Evolutionary conservation across 2,888 invertebrate species (phyloP), one percentile per base, ranked within the genome.

Genomic region (Leptinotarsa tumamoca): DNA sequence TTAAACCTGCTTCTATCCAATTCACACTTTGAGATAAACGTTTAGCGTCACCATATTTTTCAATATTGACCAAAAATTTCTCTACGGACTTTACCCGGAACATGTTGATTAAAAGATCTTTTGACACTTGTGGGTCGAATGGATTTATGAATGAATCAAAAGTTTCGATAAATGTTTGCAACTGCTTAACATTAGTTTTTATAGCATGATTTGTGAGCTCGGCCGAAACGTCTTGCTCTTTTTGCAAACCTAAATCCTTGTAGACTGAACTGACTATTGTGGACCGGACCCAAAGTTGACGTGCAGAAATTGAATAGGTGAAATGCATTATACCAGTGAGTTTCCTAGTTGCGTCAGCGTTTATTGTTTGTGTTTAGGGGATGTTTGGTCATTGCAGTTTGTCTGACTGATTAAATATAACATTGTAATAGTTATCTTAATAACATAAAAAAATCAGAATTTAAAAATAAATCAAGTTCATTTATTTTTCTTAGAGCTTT

Each of bases 221-320:
- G 7, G 72, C 75, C 18, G 84, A 80, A 66, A 84, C 78, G 75
- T 85, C 82, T 76, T 85, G 82, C 4, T 74, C 18, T 63, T 79
- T 80, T 33, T 69, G 71, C 17, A 84, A 10, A 18, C 82, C 83
- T 15, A 80, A 75, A 75, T 81, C 75, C 58, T 81, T 54, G 58
- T 81, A 80, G 0, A 82, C 76, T 67, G 80, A 76, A 66, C 73
- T 78, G 27, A 84, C 84, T 56, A 85, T 81, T 58, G 74, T 79
- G 0, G 82, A 71, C 2, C 68, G 67, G 87, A 71, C 70, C 84
- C 82, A 85, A 58, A 85, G 75, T 80, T 84, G 33, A 33, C 33
- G 33, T 33, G 7, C 33, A 33, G 33, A 33, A 33, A 33, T 7
- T 33, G 33, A 33, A 73, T 77, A 75, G 3, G 77, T 77, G 13